Conservation (phyloP, 1,140 invertebrate genomes). For the Apis laboriosa region DNA sequence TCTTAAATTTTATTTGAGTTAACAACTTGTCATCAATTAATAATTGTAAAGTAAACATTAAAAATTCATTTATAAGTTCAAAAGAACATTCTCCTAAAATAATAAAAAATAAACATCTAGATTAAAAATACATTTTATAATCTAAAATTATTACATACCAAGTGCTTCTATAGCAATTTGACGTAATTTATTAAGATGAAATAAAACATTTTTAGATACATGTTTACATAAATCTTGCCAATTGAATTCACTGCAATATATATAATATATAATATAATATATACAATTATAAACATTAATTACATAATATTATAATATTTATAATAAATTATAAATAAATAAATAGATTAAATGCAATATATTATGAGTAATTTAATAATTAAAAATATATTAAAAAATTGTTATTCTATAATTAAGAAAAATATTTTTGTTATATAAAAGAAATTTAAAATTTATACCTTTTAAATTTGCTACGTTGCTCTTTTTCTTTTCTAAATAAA, state of each 20-base stretch:
- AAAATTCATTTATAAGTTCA: constrained; percentile 84
- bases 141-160: constrained; percentile 59
- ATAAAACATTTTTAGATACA: constrained; percentile 55
- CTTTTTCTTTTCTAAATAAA: constrained; percentile 66
- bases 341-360: too few relatives aligned
- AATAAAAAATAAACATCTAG: constrained; percentile 30
- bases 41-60: constrained; percentile 83
- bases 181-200: constrained; percentile 60
- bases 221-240: constrained; percentile 70
- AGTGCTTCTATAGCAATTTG: constrained; percentile 56
- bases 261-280: constrained; percentile 13
- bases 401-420: too few relatives aligned
- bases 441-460: constrained; percentile 56
- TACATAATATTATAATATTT: neutral
- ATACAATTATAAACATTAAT: neutral
- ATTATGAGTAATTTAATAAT: too few relatives aligned
- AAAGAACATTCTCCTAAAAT: constrained; percentile 70
- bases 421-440: neutral
- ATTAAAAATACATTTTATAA: neutral
- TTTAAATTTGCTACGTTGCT: constrained; percentile 58
- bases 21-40: constrained; percentile 84
- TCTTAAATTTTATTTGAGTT: constrained; percentile 80
- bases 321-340: neutral
- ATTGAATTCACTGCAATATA: constrained; percentile 60
- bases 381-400: too few relatives aligned